A percentile compares a stretch with the other conserved stretches of the same genome.
Evolutionary conservation across 2,888 invertebrate genomes (phyloP).

Genomic region (Cantharis rufa): DNA sequence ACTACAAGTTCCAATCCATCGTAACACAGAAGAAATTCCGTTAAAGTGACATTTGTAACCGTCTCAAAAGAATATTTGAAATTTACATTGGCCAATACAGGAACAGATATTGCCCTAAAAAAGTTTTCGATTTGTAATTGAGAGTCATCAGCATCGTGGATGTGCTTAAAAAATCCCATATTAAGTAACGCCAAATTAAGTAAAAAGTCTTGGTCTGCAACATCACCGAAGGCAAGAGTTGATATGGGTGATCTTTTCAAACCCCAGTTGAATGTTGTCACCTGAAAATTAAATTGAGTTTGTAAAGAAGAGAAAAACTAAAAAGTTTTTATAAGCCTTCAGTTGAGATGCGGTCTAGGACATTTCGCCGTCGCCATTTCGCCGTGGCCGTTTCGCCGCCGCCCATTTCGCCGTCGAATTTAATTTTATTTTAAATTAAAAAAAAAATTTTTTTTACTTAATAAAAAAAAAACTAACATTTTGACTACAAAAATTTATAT

Average conservation of each 20-base stretch:
- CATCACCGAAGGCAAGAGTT: background rate
- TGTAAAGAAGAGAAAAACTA: too few relatives aligned
- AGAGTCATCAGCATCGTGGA: background rate
- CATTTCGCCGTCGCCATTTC: too few relatives aligned
- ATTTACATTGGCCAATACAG: background rate
- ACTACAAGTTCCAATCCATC: background rate
- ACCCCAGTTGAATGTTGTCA: background rate
- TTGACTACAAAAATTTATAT: too few relatives aligned
- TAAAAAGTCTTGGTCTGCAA: background rate
- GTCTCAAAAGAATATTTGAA: background rate
- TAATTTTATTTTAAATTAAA: too few relatives aligned
- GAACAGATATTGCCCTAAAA: background rate
- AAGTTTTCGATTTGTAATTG: background rate
- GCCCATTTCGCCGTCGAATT: too few relatives aligned
- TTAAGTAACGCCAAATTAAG: background rate
- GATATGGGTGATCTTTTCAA: background rate
- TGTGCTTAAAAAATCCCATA: background rate
- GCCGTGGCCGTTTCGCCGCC: too few relatives aligned
- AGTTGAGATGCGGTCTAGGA: too few relatives aligned
- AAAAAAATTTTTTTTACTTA: too few relatives aligned
- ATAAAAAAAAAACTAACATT: too few relatives aligned
- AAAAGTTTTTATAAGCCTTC: too few relatives aligned
- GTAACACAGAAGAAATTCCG: background rate
- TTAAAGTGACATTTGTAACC: background rate
- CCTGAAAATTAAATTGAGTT: constrained; percentile 50